phyloP scores from a whole-genome alignment of 2,888 invertebrate genomes.

The Volucella zonaria region DNA sequence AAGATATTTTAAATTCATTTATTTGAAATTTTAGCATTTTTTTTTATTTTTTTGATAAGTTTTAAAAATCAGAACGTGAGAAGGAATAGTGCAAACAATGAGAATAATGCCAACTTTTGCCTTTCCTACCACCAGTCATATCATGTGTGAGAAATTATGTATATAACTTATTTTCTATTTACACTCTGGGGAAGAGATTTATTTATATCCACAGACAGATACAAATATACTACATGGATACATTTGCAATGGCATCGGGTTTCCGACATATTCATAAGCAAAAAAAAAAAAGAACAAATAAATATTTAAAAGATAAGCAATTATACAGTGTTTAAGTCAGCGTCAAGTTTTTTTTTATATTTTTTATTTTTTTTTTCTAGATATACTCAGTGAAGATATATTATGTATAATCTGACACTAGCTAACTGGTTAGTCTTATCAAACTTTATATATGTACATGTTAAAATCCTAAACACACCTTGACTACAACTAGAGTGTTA shows the following conservation, averaged over 20 bases:
- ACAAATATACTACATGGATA: constrained; percentile 1
- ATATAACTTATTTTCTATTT: constrained; percentile 35
- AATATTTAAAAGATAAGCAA: constrained; percentile 18
- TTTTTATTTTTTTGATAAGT: not conserved
- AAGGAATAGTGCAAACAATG: constrained; percentile 36
- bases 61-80: constrained; percentile 45
- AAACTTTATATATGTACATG: no score
- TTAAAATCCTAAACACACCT: no score
- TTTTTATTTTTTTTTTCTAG: no score
- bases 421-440: not conserved
- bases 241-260: constrained; percentile 16
- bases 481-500: no score
- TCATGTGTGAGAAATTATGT: constrained; percentile 26
- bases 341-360: constrained; percentile 6
- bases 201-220: constrained; percentile 29
- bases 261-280: constrained; percentile 16
- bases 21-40: constrained; percentile 8
- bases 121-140: constrained; percentile 12
- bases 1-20: not conserved
- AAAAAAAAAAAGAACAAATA: no score
- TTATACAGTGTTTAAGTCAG: not conserved
- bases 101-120: constrained; percentile 3
- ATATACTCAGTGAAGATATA: no score
- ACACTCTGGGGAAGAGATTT: constrained; percentile 11
- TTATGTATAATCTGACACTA: not conserved